Evolutionary conservation across 2,888 invertebrate genomes (phyloP).

Genomic region (Steinernema scapterisci): DNA sequence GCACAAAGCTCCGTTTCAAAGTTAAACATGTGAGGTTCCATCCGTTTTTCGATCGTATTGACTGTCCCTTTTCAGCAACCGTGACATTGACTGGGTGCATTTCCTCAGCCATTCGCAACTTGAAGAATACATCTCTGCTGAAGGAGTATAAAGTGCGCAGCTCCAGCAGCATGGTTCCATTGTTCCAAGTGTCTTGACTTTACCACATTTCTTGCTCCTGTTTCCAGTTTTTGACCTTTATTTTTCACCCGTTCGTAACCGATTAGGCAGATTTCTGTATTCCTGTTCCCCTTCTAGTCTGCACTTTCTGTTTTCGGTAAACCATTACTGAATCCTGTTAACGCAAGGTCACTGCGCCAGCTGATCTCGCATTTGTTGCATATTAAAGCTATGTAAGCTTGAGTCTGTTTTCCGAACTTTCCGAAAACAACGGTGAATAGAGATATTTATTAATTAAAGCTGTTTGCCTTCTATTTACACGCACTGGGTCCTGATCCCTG

Average conservation of each 20-base stretch:
- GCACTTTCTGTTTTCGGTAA: not conserved
- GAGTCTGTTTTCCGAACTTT: too few relatives aligned
- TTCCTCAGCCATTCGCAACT: conserved; percentile 59
- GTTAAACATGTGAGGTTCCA: conserved; percentile 4
- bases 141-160: conserved; percentile 48
- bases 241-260: not conserved
- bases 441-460: too few relatives aligned
- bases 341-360: conserved; percentile 11
- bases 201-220: not conserved
- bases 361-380: conserved; percentile 27
- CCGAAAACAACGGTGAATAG: too few relatives aligned
- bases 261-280: not conserved
- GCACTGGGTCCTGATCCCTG: conserved; percentile 23
- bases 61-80: conserved; percentile 45
- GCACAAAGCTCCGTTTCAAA: conserved; percentile 44
- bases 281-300: not conserved
- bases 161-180: conserved; percentile 31
- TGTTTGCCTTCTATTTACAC: not conserved
- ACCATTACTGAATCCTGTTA: not conserved
- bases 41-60: not conserved
- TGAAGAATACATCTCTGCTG: conserved; percentile 62
- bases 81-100: conserved; percentile 65
- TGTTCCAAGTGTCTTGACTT: conserved; percentile 36
- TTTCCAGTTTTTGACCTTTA: too few relatives aligned
- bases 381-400: not conserved